These are phyloP conservation scores for Myrmecophaga tridactyla DNA, from an alignment of 2,113 vertebrate genomes.

Conservation along the genomic window DNA sequence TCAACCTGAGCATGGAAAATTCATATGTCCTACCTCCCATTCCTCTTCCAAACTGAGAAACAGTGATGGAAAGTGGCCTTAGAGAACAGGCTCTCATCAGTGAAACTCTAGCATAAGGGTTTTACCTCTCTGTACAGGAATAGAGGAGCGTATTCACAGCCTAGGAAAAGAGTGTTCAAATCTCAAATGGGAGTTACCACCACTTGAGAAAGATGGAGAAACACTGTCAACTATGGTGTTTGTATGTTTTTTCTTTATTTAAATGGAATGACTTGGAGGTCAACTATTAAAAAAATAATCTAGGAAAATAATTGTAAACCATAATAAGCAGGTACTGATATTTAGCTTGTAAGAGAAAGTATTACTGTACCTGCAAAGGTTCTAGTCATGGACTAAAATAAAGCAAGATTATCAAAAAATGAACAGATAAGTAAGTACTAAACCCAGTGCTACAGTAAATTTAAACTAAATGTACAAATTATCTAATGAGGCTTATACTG, in stretches of 20 bases:
- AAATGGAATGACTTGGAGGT: background rate
- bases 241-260: background rate
- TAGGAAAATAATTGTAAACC: background rate
- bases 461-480: conserved; percentile 49
- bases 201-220: background rate
- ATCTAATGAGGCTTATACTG: background rate
- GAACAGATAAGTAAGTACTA: background rate
- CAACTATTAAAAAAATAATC: conserved; percentile 3
- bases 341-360: background rate
- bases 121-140: background rate
- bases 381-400: background rate
- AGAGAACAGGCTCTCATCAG: background rate
- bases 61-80: background rate
- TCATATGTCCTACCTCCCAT: background rate
- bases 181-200: background rate
- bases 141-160: background rate
- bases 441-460: conserved; percentile 28
- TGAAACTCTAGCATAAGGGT: background rate
- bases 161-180: background rate
- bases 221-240: background rate
- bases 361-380: background rate
- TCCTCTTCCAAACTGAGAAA: background rate
- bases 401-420: conserved; percentile 3
- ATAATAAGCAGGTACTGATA: background rate
- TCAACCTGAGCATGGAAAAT: background rate